These are phyloP conservation scores for Benthosema pterotum DNA, from an alignment of 2,797 vertebrate genomes.

Conservation along the genomic window DNA sequence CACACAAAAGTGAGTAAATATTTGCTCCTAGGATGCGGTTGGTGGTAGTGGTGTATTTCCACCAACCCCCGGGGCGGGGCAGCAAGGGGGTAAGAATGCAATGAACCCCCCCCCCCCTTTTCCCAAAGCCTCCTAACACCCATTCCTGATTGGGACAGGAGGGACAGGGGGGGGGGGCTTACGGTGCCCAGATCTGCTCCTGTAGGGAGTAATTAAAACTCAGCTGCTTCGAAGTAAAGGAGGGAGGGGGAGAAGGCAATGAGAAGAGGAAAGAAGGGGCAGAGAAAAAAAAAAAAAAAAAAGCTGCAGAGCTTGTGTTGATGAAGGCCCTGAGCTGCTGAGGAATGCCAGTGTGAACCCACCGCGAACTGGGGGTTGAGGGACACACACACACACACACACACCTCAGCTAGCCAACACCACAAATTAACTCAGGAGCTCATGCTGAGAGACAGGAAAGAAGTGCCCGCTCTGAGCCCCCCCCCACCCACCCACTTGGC, in stretches of 20 bases:
- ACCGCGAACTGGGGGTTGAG: slow-evolving; percentile 36
- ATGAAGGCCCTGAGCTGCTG: slow-evolving; percentile 69
- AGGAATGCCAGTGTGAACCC: slow-evolving; percentile 74
- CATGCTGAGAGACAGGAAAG: slow-evolving; percentile 22
- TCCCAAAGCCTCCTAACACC: slow-evolving; percentile 71
- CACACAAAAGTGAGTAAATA: slow-evolving; percentile 64
- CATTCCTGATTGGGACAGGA: slow-evolving; percentile 70
- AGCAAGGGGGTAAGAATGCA: slow-evolving; percentile 60
- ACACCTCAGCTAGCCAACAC: slow-evolving; percentile 36
- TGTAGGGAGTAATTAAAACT: slow-evolving; percentile 73
- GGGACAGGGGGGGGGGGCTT: too few species aligned
- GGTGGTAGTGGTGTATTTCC: slow-evolving; percentile 37
- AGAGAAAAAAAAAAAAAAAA: too few species aligned
- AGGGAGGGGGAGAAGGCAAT: too few species aligned
- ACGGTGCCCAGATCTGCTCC: slow-evolving; percentile 62
- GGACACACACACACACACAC: slow-evolving; percentile 20
- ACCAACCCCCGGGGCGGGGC: slow-evolving; percentile 15
- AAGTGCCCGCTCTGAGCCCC: slow-evolving; percentile 30
- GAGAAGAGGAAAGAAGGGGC: slow-evolving; percentile 2
- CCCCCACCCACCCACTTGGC: too few species aligned
- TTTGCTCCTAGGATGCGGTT: slow-evolving; percentile 60
- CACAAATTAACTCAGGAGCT: slow-evolving; percentile 37
- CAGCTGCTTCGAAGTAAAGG: slow-evolving; percentile 38
- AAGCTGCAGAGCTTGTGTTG: slow-evolving; percentile 54
- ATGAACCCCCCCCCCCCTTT: slow-evolving; percentile 60